Base-by-base conservation (phyloP, 2,113 vertebrate species). In the Copsychus sechellarum region DNA sequence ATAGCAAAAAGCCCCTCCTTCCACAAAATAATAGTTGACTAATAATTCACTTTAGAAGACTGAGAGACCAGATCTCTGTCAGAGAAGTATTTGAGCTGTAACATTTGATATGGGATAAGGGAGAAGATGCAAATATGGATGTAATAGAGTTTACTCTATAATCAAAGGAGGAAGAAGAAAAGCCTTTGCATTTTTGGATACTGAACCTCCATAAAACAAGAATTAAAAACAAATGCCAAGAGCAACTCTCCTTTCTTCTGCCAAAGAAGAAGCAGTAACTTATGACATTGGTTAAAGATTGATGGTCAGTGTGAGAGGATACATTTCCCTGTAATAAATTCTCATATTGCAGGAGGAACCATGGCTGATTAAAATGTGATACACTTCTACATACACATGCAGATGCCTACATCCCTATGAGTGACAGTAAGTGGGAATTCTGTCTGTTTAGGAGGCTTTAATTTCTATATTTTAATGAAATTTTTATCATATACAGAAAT, bases 81-180 rank as follows among this genome's bases (percentile, higher is more conserved):
- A 95, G 89, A 95, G 81, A 96, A 70, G 69, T 64, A 70, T 86
- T 95, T 90, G 61, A 88, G 26, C 50, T 53, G 12, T 34, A 77
- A 79, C 53, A 79, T 94, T 96, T 97, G 96, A 96, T 92, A 95
- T 25, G 4, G 81, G 18, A 57, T 94, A 24, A 86, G 48, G 34
- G 67, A 94, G 78, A 95, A 95, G 90, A 95, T 94, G 81, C 64
- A 97, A 92, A 96, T 96, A 96, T 88, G 88, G 82, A 94, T 98
- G 73, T 72, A 95, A 96, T 91, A 91, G 79, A 86, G n/a, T 90
- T 92, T 94, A 81, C 76, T 51, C 81, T 83, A 54, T 96, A 93
- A 97, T 97, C 96, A 97, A 97, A 98, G 95, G 33, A 60, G 5
- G 51, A 92, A 74, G 90, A 95, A 76, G 73, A 96, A 97, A 96